Evolutionary conservation across 2,797 vertebrate genomes (phyloP).

Genomic region (Gambusia yucatana): DNA sequence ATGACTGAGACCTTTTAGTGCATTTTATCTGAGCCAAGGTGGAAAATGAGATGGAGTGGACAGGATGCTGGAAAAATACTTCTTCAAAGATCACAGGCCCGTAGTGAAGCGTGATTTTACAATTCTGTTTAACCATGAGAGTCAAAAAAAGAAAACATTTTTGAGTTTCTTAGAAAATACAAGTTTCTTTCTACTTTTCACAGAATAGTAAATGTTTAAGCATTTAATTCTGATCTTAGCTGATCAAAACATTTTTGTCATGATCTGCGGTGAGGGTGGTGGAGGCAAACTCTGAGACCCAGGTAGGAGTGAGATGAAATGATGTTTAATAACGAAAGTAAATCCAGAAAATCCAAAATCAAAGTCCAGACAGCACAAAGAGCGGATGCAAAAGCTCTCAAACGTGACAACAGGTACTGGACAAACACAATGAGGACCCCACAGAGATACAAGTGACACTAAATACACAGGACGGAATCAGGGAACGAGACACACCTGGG

Average conservation of each 20-base stretch:
- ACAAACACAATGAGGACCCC: no score
- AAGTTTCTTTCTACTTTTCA: background rate
- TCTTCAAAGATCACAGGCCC: background rate
- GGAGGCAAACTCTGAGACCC: no score
- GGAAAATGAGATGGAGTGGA: background rate
- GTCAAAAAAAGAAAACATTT: background rate
- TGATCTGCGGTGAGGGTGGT: no score
- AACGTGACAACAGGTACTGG: no score
- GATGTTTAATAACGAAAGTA: no score
- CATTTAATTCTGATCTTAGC: background rate
- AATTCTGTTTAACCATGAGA: background rate
- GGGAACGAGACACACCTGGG: no score
- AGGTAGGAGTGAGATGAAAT: no score
- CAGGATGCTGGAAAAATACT: background rate
- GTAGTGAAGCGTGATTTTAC: background rate
- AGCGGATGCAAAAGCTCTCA: no score
- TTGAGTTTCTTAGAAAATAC: background rate
- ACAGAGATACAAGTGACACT: no score
- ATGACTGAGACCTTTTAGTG: conserved; percentile 4
- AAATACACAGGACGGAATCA: no score
- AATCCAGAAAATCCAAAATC: no score
- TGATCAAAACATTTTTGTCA: background rate
- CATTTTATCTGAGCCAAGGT: conserved; percentile 11
- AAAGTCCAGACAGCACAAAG: no score
- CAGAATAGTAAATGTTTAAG: background rate